phyloP scores from a whole-genome alignment of 2,113 vertebrate species.

The Coptodon rendalli region DNA sequence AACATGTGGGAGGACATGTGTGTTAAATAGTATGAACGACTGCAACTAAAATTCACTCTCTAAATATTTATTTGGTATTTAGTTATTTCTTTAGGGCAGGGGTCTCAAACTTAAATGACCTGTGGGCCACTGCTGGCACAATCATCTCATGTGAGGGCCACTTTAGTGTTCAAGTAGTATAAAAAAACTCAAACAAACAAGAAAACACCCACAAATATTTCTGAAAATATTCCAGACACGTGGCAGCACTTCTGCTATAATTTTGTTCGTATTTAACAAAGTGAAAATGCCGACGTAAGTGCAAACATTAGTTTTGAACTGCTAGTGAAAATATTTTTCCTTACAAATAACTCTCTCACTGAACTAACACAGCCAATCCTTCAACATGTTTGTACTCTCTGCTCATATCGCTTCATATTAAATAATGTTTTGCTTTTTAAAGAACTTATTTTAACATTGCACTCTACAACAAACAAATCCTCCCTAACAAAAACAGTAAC shows the following conservation, averaged over 20 bases:
- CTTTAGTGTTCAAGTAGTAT: not conserved
- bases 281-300: rapidly evolving
- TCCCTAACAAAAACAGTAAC: not conserved
- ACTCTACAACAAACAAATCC: not conserved
- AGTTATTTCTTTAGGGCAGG: not conserved
- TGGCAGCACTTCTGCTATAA: not conserved
- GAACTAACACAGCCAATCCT: not conserved
- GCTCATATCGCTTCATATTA: not conserved
- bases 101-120: not conserved
- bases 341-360: not conserved
- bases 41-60: not conserved
- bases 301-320: not conserved
- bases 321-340: not conserved
- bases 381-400: not conserved
- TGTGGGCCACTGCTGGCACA: not conserved
- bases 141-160: not conserved
- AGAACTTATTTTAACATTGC: not conserved
- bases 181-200: not conserved
- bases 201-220: not conserved
- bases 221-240: not conserved
- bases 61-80: not conserved
- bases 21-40: not conserved
- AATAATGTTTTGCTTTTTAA: not conserved
- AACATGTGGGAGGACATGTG: not conserved
- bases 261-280: not conserved